Evolutionary conservation across 2,797 vertebrate genomes (phyloP), one percentile per base, ranked within the genome.

Genomic region (Enteromius argenteus): DNA sequence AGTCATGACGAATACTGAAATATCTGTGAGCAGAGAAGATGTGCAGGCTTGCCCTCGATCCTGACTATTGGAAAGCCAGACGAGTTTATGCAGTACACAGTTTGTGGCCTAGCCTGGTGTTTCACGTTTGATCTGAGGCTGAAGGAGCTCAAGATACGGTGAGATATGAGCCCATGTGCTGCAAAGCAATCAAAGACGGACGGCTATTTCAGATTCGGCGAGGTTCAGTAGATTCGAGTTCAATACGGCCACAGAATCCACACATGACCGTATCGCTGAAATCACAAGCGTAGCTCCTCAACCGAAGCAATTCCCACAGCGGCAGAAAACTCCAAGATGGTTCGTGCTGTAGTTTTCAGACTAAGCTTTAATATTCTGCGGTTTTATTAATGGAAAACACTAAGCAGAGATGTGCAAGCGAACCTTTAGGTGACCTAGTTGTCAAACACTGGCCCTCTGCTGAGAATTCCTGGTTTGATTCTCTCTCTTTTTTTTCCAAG

Each of bases 151-250:
- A 86, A 85, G 69, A 69, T 81, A 69, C 14, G 21, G 58, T 72
- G 71, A 73, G 74, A 68, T 81, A 67, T 46, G 89, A 91, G 89
- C 87, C 90, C 92, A 91, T 89, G 89, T 89, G 86, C 88, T 66
- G 87, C 88, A 90, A 92, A 91, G 90, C 92, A 93, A 92, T 94
- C 93, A 93, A 94, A 94, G 91, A 89, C 87, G 87, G 88, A 88
- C 90, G 89, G 89, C 90, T 89, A 92, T 93, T 93, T 93, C 90
- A 93, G 93, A 92, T 91, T 94, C 90, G 90, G 86, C 88, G 91
- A 92, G 91, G 87, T 90, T 77, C 74, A 86, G 86, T 85, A 84
- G 81, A 85, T 80, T 87, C 88, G 10, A 37, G 86, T 86, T 88
- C 89, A 83, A 53, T 80, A 62, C 81, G 35, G 49, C 67, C 5